phyloP scores from a whole-genome alignment of 2,888 invertebrate genomes.

The Nephrocerus scutellatus region DNA sequence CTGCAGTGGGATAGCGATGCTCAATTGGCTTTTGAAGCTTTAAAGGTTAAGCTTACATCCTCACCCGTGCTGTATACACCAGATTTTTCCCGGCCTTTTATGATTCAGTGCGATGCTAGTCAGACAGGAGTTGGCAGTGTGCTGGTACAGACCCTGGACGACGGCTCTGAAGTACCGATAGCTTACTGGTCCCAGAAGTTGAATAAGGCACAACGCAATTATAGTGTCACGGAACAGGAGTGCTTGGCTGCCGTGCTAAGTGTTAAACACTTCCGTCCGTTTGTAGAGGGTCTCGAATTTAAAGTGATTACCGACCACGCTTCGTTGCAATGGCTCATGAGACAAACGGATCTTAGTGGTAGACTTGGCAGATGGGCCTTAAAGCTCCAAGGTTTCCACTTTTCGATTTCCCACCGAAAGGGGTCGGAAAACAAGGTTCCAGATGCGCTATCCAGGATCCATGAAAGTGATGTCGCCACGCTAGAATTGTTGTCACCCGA shows the following conservation, averaged over 20 bases:
- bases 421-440: constrained; percentile 23
- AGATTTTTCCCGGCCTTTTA: constrained; percentile 1
- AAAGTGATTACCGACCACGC: constrained; percentile 25
- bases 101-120: constrained; percentile 10
- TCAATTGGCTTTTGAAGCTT: constrained; percentile 2
- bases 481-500: too few relatives aligned
- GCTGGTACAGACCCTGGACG: constrained; percentile 4
- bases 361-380: constrained; percentile 16
- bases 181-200: constrained; percentile 9
- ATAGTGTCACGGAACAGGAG: constrained; percentile 10
- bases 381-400: constrained; percentile 24
- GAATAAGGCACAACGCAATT: constrained; percentile 11
- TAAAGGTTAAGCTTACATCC: constrained; percentile 2
- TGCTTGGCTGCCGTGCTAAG: constrained; percentile 12
- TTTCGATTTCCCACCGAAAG: constrained; percentile 21
- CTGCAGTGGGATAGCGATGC: neutral
- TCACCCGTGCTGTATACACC: constrained; percentile 7
- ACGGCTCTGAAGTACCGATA: constrained; percentile 8
- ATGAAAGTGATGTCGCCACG: too few relatives aligned
- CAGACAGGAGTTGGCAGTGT: constrained; percentile 4
- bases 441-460: constrained; percentile 23
- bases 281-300: constrained; percentile 21
- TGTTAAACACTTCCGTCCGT: constrained; percentile 13
- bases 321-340: constrained; percentile 26
- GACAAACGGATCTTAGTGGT: constrained; percentile 25